Conservation (phyloP, 2,888 invertebrate species). For the Frankliniella fusca region DNA sequence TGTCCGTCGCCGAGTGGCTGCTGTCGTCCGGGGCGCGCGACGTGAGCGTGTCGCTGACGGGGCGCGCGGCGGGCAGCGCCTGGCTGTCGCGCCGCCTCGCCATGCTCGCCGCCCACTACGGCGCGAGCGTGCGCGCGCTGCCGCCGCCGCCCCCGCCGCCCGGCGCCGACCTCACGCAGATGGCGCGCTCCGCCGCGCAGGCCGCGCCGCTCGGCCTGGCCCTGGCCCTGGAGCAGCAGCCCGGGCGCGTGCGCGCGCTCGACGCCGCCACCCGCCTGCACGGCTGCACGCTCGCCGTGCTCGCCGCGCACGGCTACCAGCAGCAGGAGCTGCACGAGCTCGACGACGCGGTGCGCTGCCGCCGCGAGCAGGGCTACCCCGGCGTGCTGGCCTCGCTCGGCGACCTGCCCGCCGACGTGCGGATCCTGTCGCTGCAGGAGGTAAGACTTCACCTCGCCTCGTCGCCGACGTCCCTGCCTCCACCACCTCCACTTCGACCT, state of each 20-base stretch:
- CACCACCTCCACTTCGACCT: not conserved
- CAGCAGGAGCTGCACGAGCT: not conserved
- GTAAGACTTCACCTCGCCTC: too few species aligned
- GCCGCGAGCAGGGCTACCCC: not conserved
- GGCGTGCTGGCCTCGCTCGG: not conserved
- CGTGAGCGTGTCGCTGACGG: not conserved
- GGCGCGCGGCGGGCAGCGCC: not conserved
- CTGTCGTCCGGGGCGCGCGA: not conserved
- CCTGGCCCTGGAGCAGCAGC: not conserved
- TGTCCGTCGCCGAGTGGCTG: conserved; percentile 1
- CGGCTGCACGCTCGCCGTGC: not conserved
- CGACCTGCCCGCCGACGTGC: conserved; percentile 3
- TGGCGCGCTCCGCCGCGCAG: not conserved
- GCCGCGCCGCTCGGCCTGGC: not conserved
- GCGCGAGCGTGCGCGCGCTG: not conserved
- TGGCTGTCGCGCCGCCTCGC: not conserved
- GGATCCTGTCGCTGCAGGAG: not conserved
- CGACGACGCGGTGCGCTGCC: not conserved
- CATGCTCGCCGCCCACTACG: not conserved
- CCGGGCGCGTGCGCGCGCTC: not conserved
- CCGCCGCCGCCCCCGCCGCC: not conserved
- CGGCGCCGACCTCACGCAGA: not conserved
- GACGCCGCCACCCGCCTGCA: not conserved
- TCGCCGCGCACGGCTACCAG: not conserved
- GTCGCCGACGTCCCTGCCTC: too few species aligned